Conservation (phyloP, 2,888 invertebrate species). For the Perithous albicinctus region DNA sequence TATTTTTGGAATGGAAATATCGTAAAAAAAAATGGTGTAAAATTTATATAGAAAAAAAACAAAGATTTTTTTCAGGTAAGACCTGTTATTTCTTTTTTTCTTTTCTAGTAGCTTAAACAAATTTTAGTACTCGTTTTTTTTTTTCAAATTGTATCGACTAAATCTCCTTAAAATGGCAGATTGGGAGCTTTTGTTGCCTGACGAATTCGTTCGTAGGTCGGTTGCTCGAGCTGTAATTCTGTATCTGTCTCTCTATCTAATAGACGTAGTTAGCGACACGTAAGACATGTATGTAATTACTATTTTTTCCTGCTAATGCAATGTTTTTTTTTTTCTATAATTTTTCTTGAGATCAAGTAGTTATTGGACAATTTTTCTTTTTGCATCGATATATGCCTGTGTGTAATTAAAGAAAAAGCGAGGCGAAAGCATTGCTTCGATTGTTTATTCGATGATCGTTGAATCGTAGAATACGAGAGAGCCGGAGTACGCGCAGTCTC, state of each 20-base stretch:
- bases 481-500: slow-evolving; percentile 25
- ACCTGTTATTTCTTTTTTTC: neutral
- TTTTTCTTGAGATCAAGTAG: no score
- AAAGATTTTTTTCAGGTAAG: no score
- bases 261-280: slow-evolving; percentile 56
- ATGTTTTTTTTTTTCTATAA: slow-evolving; percentile 12
- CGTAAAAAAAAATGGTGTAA: no score
- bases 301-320: slow-evolving; percentile 36
- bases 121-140: slow-evolving; percentile 19
- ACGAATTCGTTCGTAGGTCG: slow-evolving; percentile 49
- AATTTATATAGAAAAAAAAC: no score
- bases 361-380: slow-evolving; percentile 49
- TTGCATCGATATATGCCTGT: slow-evolving; percentile 61
- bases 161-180: neutral
- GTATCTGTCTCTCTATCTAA: slow-evolving; percentile 34
- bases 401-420: no score
- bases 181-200: slow-evolving; percentile 39
- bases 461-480: slow-evolving; percentile 39
- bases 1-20: no score
- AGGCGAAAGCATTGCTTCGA: slow-evolving; percentile 44
- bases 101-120: neutral
- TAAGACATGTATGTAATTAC: slow-evolving; percentile 38
- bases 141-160: neutral
- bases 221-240: slow-evolving; percentile 26
- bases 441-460: slow-evolving; percentile 48